Percentiles rank a stretch among this genome's conserved stretches.
Conservation (phyloP, 2,888 invertebrate genomes). For the Uloborus plumipes region DNA sequence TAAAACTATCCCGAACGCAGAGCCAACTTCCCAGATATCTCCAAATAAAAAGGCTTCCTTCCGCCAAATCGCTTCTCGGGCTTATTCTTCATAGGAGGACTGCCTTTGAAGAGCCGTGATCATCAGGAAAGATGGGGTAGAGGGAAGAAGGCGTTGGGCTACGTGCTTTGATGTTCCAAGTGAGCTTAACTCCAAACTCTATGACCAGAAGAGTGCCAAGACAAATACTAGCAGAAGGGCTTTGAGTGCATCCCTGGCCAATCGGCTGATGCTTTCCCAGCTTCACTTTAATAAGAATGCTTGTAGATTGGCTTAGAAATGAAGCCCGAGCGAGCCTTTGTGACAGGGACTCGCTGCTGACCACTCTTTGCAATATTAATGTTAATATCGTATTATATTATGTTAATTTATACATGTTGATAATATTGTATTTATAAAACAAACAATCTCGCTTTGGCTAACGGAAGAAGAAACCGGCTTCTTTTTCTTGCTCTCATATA, state of each 20-base stretch:
- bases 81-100: slow-evolving; percentile 13
- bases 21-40: not conserved
- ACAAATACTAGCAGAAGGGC: slow-evolving; percentile 28
- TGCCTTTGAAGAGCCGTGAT: slow-evolving; percentile 14
- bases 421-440: no score
- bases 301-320: not conserved
- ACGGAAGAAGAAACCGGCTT: no score
- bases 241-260: slow-evolving; percentile 21
- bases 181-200: slow-evolving; percentile 18
- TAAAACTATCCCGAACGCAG: no score
- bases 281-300: slow-evolving; percentile 20
- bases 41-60: slow-evolving; percentile 8
- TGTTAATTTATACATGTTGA: no score
- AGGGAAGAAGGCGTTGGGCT: slow-evolving; percentile 12
- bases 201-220: slow-evolving; percentile 9
- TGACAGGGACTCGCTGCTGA: no score
- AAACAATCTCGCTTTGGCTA: no score
- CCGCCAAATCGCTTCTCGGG: slow-evolving; percentile 23
- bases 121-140: not conserved
- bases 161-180: slow-evolving; percentile 25
- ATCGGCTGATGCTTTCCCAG: slow-evolving; percentile 16
- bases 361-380: no score
- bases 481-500: no score
- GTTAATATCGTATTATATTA: no score
- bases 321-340: no score